Percentiles rank a stretch among this genome's conserved stretches.
These are phyloP conservation scores for Amphipoea oculea DNA, from an alignment of 2,888 invertebrate genomes.

Conservation along the genomic window DNA sequence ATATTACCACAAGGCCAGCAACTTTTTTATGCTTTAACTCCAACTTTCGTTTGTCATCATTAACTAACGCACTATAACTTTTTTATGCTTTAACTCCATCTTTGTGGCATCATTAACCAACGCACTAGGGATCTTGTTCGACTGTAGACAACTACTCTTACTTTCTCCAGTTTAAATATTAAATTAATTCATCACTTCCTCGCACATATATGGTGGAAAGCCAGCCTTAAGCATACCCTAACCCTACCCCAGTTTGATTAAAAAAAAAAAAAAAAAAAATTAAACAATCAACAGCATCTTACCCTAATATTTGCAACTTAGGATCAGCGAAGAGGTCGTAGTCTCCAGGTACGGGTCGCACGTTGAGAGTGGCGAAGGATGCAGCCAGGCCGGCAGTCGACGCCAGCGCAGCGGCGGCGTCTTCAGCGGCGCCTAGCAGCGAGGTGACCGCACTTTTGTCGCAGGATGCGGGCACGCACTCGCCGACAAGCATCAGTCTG, in stretches of 20 bases:
- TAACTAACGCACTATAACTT: not conserved
- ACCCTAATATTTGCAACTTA: slow-evolving; percentile 93
- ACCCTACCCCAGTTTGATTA: not conserved
- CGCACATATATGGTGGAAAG: not conserved
- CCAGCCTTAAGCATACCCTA: not conserved
- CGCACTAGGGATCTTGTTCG: not conserved
- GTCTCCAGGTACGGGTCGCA: slow-evolving; percentile 93
- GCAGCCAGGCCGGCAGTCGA: slow-evolving; percentile 81
- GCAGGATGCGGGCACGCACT: slow-evolving; percentile 94
- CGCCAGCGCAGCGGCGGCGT: slow-evolving; percentile 76
- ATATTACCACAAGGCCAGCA: slow-evolving; percentile 14
- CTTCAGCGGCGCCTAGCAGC: slow-evolving; percentile 82
- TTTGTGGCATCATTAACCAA: slow-evolving; percentile 6
- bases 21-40: not conserved
- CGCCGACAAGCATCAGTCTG: slow-evolving; percentile 93
- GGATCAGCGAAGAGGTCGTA: slow-evolving; percentile 92
- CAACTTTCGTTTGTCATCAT: slow-evolving; percentile 9
- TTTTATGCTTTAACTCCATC: not conserved
- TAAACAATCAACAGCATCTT: slow-evolving; percentile 40
- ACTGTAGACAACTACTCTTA: not conserved
- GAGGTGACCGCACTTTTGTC: slow-evolving; percentile 88
- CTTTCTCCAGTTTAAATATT: not conserved
- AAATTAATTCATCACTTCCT: not conserved
- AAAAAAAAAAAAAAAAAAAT: too few relatives aligned
- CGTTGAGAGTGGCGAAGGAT: slow-evolving; percentile 89